A percentile compares a stretch with the other conserved stretches of the same genome.
Evolutionary conservation across 2,797 vertebrate species (phyloP).

Genomic region (Lycodopsis pacificus): DNA sequence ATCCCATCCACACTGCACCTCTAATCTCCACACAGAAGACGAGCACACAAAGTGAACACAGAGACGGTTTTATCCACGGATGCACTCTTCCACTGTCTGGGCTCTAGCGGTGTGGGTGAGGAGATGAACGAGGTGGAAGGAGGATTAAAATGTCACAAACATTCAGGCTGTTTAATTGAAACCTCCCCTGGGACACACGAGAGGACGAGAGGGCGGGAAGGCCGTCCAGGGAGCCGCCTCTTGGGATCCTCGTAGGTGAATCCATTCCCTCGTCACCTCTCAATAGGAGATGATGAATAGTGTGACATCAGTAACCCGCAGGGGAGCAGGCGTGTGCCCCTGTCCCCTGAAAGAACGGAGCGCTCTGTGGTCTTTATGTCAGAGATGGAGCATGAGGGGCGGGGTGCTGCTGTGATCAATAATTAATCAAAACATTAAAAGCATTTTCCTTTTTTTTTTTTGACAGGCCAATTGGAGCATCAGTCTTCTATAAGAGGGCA

Average conservation of each 20-base stretch:
- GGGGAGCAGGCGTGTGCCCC: slow-evolving; percentile 64
- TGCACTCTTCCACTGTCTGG: slow-evolving; percentile 66
- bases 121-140: slow-evolving; percentile 80
- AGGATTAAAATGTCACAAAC: slow-evolving; percentile 83
- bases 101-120: slow-evolving; percentile 71
- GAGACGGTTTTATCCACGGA: slow-evolving; percentile 65
- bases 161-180: slow-evolving; percentile 83
- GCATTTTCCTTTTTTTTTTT: slow-evolving; percentile 73
- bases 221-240: slow-evolving; percentile 66
- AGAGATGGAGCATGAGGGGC: slow-evolving; percentile 58
- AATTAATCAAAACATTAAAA: slow-evolving; percentile 85
- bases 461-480: slow-evolving; percentile 72
- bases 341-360: slow-evolving; percentile 47
- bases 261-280: slow-evolving; percentile 77
- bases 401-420: slow-evolving; percentile 74
- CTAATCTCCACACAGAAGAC: slow-evolving; percentile 71
- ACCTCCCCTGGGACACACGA: slow-evolving; percentile 72
- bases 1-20: slow-evolving; percentile 49
- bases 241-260: slow-evolving; percentile 77
- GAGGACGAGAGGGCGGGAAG: slow-evolving; percentile 56
- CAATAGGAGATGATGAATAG: slow-evolving; percentile 81
- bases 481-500: slow-evolving; percentile 21
- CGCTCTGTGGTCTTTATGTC: slow-evolving; percentile 62
- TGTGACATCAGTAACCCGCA: slow-evolving; percentile 67
- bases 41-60: slow-evolving; percentile 59